A percentile compares a stretch with the other conserved stretches of the same genome.
Evolutionary conservation across 2,888 invertebrate genomes (phyloP).

Genomic region (Barypeithes pellucidus): DNA sequence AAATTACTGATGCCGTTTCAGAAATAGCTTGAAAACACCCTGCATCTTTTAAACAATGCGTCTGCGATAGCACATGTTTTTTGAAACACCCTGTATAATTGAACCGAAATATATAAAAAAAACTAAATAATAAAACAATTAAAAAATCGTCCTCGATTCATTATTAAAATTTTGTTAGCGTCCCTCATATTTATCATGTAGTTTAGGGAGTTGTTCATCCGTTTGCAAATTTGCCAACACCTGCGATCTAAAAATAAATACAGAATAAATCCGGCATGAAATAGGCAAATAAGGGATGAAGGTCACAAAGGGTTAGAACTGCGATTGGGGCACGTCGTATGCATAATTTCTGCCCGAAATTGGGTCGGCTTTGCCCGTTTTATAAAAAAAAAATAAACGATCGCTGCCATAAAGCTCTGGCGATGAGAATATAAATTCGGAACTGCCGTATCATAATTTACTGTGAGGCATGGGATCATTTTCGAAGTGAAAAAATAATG

Average conservation of each 20-base stretch:
- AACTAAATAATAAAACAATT: no score
- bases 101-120: no score
- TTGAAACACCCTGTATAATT: no score
- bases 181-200: no score
- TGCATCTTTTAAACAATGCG: no score
- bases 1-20: no score
- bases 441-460: slow-evolving; percentile 28
- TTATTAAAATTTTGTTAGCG: no score
- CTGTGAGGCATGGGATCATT: slow-evolving; percentile 8
- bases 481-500: slow-evolving; percentile 26
- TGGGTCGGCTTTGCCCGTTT: slow-evolving; percentile 20
- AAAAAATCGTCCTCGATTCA: no score
- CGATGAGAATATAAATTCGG: slow-evolving; percentile 42
- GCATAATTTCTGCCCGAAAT: slow-evolving; percentile 24
- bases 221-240: background rate
- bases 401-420: slow-evolving; percentile 31
- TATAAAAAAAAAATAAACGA: slow-evolving; percentile 43
- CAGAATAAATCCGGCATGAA: background rate
- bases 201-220: no score
- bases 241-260: slow-evolving; percentile 7
- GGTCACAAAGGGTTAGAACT: slow-evolving; percentile 16
- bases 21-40: no score
- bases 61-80: no score
- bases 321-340: slow-evolving; percentile 25
- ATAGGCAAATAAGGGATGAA: slow-evolving; percentile 22